Conservation (phyloP, 2,888 invertebrate genomes). For the Scotopteryx bipunctaria region DNA sequence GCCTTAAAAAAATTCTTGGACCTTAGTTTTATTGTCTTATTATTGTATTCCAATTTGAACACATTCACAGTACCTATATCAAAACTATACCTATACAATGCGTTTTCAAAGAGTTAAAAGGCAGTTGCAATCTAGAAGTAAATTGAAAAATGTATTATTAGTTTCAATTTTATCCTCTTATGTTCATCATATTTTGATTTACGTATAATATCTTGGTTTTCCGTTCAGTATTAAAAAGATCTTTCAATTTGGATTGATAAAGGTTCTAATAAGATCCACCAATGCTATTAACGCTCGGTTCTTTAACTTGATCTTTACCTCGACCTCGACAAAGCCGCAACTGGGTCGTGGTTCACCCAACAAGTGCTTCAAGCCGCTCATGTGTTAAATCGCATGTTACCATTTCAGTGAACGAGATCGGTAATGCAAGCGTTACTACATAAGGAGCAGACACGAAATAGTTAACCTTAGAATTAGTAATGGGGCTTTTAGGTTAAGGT, state of each 20-base stretch:
- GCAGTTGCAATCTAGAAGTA: no score
- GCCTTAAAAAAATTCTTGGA: no score
- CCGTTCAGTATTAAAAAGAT: no score
- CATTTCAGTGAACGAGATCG: conserved; percentile 23
- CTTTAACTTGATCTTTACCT: conserved; percentile 36
- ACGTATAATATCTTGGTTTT: no score
- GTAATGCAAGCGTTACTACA: conserved; percentile 9
- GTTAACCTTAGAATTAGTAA: conserved; percentile 20
- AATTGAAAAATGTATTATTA: no score
- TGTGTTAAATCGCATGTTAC: conserved; percentile 23
- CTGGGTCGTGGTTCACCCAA: conserved; percentile 31
- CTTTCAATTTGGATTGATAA: neutral
- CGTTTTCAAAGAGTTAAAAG: no score
- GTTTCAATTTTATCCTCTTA: no score
- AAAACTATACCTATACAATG: no score
- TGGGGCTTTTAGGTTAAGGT: conserved; percentile 11
- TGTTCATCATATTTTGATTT: no score
- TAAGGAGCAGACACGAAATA: conserved; percentile 10
- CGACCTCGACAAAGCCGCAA: conserved; percentile 46
- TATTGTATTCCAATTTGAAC: no score
- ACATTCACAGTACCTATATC: no score
- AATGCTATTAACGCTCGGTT: conserved; percentile 1
- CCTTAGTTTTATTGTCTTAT: no score
- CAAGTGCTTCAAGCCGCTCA: conserved; percentile 16
- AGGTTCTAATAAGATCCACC: neutral